phyloP scores from a whole-genome alignment of 2,113 vertebrate species.

The Casuarius casuarius region DNA sequence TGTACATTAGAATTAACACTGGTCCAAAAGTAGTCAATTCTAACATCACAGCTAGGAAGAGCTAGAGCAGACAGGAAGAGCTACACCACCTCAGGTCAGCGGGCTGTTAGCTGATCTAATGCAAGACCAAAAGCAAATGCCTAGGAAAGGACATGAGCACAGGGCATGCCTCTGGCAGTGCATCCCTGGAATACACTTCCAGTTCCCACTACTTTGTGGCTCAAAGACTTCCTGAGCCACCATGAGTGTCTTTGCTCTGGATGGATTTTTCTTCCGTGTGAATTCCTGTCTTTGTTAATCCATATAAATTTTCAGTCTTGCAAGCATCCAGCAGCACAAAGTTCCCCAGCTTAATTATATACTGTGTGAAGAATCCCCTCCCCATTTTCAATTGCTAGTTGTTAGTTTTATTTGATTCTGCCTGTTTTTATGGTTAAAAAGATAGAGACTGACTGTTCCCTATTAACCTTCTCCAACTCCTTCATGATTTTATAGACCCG shows the following conservation, averaged over 20 bases:
- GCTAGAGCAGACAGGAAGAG: neutral
- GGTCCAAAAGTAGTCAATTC: neutral
- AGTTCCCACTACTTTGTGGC: neutral
- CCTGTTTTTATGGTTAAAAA: neutral
- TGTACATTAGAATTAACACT: constrained; percentile 9
- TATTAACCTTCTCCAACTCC: neutral
- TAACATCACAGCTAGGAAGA: neutral
- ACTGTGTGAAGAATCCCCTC: neutral
- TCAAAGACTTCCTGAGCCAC: constrained; percentile 13
- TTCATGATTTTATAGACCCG: neutral
- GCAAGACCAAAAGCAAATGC: constrained; percentile 18
- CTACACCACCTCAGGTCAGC: neutral
- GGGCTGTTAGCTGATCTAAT: neutral
- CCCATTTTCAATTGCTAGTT: neutral
- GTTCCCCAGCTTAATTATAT: neutral
- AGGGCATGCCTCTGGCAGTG: neutral
- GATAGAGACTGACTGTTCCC: neutral
- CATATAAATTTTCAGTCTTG: neutral
- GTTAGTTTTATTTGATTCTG: neutral
- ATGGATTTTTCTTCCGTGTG: neutral
- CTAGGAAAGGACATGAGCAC: neutral
- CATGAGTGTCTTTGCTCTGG: neutral
- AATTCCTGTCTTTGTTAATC: neutral
- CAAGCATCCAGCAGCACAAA: neutral
- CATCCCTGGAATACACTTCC: neutral